Percentiles rank a stretch among this genome's conserved stretches.
Conservation (phyloP, 2,797 vertebrate species). For the Xenentodon cancila region DNA sequence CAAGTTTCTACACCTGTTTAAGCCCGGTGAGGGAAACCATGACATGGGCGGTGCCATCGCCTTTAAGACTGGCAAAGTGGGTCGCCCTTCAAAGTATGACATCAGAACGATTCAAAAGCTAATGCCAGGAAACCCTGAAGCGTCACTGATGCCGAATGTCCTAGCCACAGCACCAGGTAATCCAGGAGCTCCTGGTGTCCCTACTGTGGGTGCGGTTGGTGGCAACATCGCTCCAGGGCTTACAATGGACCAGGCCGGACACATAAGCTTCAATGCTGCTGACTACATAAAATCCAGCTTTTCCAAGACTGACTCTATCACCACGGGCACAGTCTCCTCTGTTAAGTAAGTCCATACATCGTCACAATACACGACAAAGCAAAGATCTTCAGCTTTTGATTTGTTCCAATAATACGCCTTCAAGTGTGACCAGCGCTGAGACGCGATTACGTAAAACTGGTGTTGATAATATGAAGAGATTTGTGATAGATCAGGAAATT, state of each 20-base stretch:
- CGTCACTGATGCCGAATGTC: slow-evolving; percentile 86
- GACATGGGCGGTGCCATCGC: slow-evolving; percentile 99
- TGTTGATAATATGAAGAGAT: background rate
- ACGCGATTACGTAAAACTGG: background rate
- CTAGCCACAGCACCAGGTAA: slow-evolving; percentile 83
- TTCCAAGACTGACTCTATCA: slow-evolving; percentile 99
- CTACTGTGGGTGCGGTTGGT: slow-evolving; percentile 67
- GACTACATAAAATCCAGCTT: slow-evolving; percentile 98
- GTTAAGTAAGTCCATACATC: slow-evolving; percentile 90
- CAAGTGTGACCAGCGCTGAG: background rate
- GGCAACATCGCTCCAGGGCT: slow-evolving; percentile 75
- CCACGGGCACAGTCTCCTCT: slow-evolving; percentile 97
- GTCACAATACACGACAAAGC: slow-evolving; percentile 1
- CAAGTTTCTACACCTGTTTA: slow-evolving; percentile 97
- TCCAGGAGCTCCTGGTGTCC: slow-evolving; percentile 78
- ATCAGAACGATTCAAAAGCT: slow-evolving; percentile 95
- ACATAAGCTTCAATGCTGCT: slow-evolving; percentile 90
- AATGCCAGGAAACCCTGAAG: slow-evolving; percentile 86
- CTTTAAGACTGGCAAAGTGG: slow-evolving; percentile 98
- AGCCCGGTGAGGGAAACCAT: slow-evolving; percentile 95
- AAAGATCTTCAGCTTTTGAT: background rate
- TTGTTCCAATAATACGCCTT: background rate
- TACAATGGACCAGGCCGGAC: slow-evolving; percentile 86
- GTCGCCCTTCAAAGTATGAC: slow-evolving; percentile 97
- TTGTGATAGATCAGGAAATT: slow-evolving; percentile 14